Evolutionary conservation across 2,888 invertebrate genomes (phyloP).

Genomic region (Chaitophorus viminalis): DNA sequence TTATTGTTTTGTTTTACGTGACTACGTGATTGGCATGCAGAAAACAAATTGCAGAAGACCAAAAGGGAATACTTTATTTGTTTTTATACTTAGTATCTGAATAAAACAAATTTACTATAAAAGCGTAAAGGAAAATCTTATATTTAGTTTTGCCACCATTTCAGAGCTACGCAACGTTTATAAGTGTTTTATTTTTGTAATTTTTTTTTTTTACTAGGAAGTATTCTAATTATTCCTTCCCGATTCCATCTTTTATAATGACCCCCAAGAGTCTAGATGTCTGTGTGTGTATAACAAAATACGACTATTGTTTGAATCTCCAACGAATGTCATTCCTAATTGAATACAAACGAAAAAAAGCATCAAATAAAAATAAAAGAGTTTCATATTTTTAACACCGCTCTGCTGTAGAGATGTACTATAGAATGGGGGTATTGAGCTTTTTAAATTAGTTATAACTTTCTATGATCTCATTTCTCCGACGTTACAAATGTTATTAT

Average conservation of each 20-base stretch:
- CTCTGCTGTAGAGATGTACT: neutral
- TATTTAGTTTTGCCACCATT: neutral
- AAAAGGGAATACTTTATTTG: neutral
- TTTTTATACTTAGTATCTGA: neutral
- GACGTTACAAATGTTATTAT: neutral
- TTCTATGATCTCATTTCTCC: neutral
- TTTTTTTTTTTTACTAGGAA: neutral
- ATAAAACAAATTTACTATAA: neutral
- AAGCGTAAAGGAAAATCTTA: neutral
- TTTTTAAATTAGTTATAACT: neutral
- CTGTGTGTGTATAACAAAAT: neutral
- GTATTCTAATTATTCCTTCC: conserved; percentile 10
- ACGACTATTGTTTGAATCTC: conserved; percentile 6
- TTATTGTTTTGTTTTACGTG: neutral
- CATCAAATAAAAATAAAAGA: neutral
- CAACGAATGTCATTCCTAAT: conserved; percentile 1
- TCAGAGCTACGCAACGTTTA: neutral
- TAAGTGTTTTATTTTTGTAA: neutral
- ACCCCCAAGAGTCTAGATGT: conserved; percentile 11
- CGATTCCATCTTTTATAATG: neutral
- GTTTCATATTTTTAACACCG: neutral
- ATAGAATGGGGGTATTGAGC: neutral
- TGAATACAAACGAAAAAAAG: neutral
- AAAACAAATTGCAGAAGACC: neutral
- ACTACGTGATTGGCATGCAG: no score